Evolutionary conservation across 2,888 invertebrate genomes (phyloP), one percentile per base, ranked within the genome.

Genomic region (Drosophila sordidapex): DNA sequence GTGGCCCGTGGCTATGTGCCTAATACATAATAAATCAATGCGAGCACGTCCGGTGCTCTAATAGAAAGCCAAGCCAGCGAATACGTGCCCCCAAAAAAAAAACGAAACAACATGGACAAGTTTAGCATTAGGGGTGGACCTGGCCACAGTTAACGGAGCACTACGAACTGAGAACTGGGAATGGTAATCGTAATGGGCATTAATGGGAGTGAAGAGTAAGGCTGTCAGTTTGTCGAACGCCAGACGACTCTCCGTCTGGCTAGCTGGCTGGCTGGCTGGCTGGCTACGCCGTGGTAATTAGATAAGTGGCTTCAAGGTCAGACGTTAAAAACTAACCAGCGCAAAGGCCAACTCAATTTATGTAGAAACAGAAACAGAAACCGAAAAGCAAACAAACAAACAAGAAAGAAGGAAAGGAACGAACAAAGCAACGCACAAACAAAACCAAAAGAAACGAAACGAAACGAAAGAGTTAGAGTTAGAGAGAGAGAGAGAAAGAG

Each of bases 1-100:
- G 49, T 48, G 48, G 49, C 36, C 60, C 66, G 25, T 25, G 36
- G 46, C 73, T 65, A 61, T 77, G 83, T 77, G 74, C 83, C 75
- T 73, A 83, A 83, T 86, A 82, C 86, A 79, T 80, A 82, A 77
- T 83, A 83, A 88, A 85, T 85, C 88, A 85, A 85, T 88, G 84
- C 75, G 56, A 79, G 69, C 69, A 79, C 77, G 81, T 79, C 77
- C 80, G 79, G 74, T 67, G 72, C 75, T 63, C 63, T 65, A 54
- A 64, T 72, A 70, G 76, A 81, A 82, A 78, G 70, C 67, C 59
- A 38, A 51, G 49, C 51, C 51, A 48, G 29, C 65, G 56, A 49
- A 35, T 70, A 79, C 75, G 64, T 78, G 71, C 46, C 63, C 64
- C 67, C 33, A 75, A 74, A 69, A 48, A 57, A 40, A 57, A 40